Percentiles rank a stretch among this genome's conserved stretches.
Conservation (phyloP, 2,888 invertebrate species). For the Thera britannica region DNA sequence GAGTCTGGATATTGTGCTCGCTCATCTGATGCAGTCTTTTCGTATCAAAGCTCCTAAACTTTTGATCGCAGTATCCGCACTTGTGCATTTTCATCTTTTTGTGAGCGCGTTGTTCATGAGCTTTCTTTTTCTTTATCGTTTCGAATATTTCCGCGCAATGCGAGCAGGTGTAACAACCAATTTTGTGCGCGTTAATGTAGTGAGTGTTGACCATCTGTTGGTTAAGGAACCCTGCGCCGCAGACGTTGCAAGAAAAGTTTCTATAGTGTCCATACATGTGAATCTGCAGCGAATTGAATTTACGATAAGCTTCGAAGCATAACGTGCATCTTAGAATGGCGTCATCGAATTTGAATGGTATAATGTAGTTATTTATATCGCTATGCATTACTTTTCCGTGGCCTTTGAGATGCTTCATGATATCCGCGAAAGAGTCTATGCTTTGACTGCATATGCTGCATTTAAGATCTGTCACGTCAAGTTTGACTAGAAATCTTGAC, state of each 20-base stretch:
- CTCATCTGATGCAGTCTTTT: conserved; percentile 48
- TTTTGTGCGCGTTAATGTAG: conserved; percentile 48
- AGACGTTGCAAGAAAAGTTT: conserved; percentile 59
- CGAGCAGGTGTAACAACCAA: conserved; percentile 56
- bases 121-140: conserved; percentile 62
- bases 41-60: conserved; percentile 45
- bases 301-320: conserved; percentile 33
- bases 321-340: conserved; percentile 37
- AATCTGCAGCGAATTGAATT: conserved; percentile 33
- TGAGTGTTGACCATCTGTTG: conserved; percentile 51
- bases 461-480: conserved; percentile 60
- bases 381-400: conserved; percentile 39
- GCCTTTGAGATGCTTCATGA: conserved; percentile 40
- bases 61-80: conserved; percentile 55
- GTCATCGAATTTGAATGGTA: conserved; percentile 45
- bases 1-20: conserved; percentile 43
- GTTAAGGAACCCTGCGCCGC: conserved; percentile 60
- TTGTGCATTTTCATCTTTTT: conserved; percentile 31
- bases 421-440: conserved; percentile 31
- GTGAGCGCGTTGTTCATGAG: conserved; percentile 67
- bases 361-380: conserved; percentile 48
- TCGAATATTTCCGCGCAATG: conserved; percentile 70
- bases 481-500: conserved; percentile 51
- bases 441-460: conserved; percentile 39
- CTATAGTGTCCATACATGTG: conserved; percentile 55